Conservation (phyloP, 2,797 vertebrate genomes). For the Danio albolineatus region DNA sequence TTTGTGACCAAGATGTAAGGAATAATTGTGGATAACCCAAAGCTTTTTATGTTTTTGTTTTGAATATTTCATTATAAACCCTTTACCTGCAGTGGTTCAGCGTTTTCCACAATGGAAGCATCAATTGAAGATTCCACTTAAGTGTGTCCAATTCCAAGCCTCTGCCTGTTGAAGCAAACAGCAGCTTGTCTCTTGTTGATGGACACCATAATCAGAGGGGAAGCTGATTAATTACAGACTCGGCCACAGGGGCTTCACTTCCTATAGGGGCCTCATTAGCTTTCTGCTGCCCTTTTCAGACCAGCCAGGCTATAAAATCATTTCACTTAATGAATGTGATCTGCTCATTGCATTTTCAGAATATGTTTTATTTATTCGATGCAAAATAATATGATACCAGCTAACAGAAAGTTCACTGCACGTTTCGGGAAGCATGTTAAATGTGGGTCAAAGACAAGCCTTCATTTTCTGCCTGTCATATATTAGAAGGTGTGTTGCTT, state of each 20-base stretch:
- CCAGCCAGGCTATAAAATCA: conserved; percentile 59
- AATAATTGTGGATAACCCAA: no score
- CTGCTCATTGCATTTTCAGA: conserved; percentile 19
- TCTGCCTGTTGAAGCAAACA: conserved; percentile 47
- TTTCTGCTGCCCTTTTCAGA: conserved; percentile 64
- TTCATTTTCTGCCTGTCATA: no score
- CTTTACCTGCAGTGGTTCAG: conserved; percentile 40
- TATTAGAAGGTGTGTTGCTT: no score
- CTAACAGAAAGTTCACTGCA: no score
- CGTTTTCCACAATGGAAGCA: conserved; percentile 36
- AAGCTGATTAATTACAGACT: conserved; percentile 83
- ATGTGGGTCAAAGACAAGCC: no score
- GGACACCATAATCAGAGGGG: conserved; percentile 81
- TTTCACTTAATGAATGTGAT: conserved; percentile 50
- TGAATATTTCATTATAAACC: neutral
- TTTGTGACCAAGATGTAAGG: no score
- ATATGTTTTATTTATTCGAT: conserved; percentile 17
- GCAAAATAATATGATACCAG: neutral
- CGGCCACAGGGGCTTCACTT: conserved; percentile 63
- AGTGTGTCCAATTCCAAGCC: conserved; percentile 40
- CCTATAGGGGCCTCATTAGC: conserved; percentile 71
- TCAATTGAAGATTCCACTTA: conserved; percentile 47
- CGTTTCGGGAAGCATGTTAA: neutral
- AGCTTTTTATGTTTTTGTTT: no score
- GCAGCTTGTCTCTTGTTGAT: conserved; percentile 67